Percentiles rank a stretch among this genome's conserved stretches.
phyloP scores from a whole-genome alignment of 2,113 vertebrate genomes.

The Chaetodon trifascialis region DNA sequence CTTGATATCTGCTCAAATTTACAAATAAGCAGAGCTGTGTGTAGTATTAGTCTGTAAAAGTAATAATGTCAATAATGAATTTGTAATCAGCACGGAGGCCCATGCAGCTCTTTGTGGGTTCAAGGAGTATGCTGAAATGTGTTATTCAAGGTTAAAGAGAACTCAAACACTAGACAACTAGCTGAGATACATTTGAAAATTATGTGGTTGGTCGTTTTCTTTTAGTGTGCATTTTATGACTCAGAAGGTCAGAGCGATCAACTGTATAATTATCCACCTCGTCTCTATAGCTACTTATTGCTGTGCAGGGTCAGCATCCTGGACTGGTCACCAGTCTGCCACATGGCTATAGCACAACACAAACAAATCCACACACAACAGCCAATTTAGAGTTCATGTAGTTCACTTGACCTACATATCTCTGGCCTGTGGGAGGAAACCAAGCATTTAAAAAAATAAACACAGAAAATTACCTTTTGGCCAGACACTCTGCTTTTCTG shows the following conservation, averaged over 20 bases:
- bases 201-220: neutral
- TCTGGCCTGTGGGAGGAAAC: constrained; percentile 56
- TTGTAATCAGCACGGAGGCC: neutral
- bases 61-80: neutral
- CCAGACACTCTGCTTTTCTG: constrained; percentile 38
- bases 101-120: neutral
- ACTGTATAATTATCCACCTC: neutral
- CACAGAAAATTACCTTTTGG: constrained; percentile 61
- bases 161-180: neutral
- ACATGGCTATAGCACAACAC: constrained; percentile 15
- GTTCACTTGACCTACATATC: constrained; percentile 46
- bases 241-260: neutral
- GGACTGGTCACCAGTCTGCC: constrained; percentile 25
- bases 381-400: constrained; percentile 53
- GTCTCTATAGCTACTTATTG: neutral
- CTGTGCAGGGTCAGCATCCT: neutral
- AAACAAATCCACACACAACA: constrained; percentile 44
- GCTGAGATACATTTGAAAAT: neutral
- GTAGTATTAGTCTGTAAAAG: neutral
- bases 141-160: neutral
- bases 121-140: neutral
- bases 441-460: constrained; percentile 58
- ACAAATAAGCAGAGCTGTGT: neutral
- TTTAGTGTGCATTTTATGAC: neutral
- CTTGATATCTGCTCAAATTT: neutral